phyloP scores from a whole-genome alignment of 2,797 vertebrate species.

The Rhyacichthys aspro region DNA sequence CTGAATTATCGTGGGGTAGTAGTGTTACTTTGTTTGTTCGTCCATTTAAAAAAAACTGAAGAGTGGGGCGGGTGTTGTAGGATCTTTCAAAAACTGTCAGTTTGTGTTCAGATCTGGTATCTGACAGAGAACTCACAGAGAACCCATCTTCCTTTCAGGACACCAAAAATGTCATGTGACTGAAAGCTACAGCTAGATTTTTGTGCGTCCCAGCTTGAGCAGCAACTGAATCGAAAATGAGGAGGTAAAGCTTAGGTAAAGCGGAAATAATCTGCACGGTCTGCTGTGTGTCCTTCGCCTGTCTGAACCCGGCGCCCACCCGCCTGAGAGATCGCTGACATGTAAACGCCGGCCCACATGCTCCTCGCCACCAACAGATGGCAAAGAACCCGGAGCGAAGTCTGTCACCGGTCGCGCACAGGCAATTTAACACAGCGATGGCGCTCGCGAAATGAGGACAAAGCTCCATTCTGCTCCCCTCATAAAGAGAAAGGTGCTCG shows the following conservation, averaged over 20 bases:
- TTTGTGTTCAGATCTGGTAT: too few relatives aligned
- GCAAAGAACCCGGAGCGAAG: conserved; percentile 58
- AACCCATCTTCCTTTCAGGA: too few relatives aligned
- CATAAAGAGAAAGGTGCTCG: neutral
- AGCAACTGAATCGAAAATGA: neutral
- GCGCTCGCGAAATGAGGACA: conserved; percentile 27
- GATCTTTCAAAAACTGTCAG: too few relatives aligned
- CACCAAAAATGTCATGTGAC: too few relatives aligned
- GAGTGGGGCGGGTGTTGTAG: too few relatives aligned
- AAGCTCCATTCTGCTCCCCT: conserved; percentile 17
- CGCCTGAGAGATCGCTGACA: conserved; percentile 43
- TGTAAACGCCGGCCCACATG: conserved; percentile 44
- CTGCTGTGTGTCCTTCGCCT: conserved; percentile 8
- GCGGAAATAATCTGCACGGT: conserved; percentile 9
- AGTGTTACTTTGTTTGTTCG: too few relatives aligned
- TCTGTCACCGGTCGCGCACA: conserved; percentile 40
- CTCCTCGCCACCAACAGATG: conserved; percentile 54
- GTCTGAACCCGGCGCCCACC: conserved; percentile 22
- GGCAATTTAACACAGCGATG: conserved; percentile 45
- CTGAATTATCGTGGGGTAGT: too few relatives aligned
- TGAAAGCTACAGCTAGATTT: too few relatives aligned
- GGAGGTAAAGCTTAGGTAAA: conserved; percentile 5
- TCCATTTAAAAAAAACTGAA: too few relatives aligned
- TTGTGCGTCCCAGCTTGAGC: neutral
- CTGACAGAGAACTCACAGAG: too few relatives aligned